Evolutionary conservation across 2,797 vertebrate genomes (phyloP), one percentile per base, ranked within the genome.

Genomic region (Pangasius sanitwongsei): DNA sequence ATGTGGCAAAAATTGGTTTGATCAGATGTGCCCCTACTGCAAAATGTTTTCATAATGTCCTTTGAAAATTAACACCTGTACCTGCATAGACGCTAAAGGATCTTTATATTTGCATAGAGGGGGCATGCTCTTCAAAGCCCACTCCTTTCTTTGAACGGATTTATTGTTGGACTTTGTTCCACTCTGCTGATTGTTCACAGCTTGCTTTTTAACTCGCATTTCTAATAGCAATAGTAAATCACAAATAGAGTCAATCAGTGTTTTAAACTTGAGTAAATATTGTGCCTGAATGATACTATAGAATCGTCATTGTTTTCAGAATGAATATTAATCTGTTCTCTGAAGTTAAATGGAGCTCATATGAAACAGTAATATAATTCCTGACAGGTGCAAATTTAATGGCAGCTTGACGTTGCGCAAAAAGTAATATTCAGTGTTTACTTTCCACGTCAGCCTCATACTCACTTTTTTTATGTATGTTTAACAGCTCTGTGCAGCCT

Each of bases 131-230:
- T 87, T 85, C 57, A 89, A 88, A 91, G 86, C 34, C 74, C 44
- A 69, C 80, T 34, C 83, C 83, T 69, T 83, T 87, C 82, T 83
- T 65, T 78, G 74, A 61, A 70, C 65, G 67, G 37, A 55, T 87
- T 86, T 86, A 78, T 67, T 87, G 86, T 69, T 89, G 82, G 87
- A 82, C 83, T 85, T 88, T 87, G 72, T 86, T 90, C 82, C 65
- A 80, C 50, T 65, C 37, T 86, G 80, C 84, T 89, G 75, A 78
- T 37, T 63, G 65, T 86, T 87, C 75, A 86, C 41, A 83, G 48
- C 48, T 57, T 70, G 34, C 28, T 57, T 70, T 41, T 69, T 55
- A 25, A 80, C 57, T 65, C 31, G 16, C 13, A 44, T 28, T 63
- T 83, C 61, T 31, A 50, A 84, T 18, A 83, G 48, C 53, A 50